Evolutionary conservation across 2,113 vertebrate species (phyloP), one percentile per base, ranked within the genome.

Genomic region (Candoia aspera): DNA sequence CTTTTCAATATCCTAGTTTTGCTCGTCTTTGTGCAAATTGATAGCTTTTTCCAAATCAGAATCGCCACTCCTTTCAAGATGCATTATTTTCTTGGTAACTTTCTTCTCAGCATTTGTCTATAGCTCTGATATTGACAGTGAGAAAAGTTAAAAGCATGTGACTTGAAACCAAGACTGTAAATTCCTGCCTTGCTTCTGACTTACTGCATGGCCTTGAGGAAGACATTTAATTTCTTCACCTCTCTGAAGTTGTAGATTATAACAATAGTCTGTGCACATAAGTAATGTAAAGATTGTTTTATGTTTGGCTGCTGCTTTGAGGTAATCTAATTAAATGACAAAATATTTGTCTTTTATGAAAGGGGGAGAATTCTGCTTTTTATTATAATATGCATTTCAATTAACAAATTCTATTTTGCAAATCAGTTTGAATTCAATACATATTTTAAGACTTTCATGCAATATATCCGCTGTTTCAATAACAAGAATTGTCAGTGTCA

Each of bases 51-150:
- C 84, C 84, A 90, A 57, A 62, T 92, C 64, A 58, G 85, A 83
- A 84, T 91, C 94, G 83, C 95, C 58, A 87, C 55, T 92, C 79
- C 46, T 90, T 92, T 53, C 84, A 94, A 93, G 64, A 91, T 95
- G 89, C 85, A 58, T 88, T 23, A 0, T 91, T 79, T 86, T 53
- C 29, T 12, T 54, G 53, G n/a, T 87, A 10, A 6, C 58, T 49
- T 92, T 33, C 88, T 87, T 12, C 62, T 94, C 62, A 91, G 37
- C 55, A 91, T 59, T 85, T 94, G 94, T 93, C 84, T 85, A 29
- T 89, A 89, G 79, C 84, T 49, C 4, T 91, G 91, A 91, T 68
- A 6, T 59, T 94, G 85, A 19, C 10, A 92, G 1, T 0, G 88
- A 62, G n/a, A 55, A 37, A 86, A 90, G 15, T 53, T 95, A 83